A percentile compares a stretch with the other conserved stretches of the same genome.
These are phyloP conservation scores for Entomobrya multifasciata DNA, from an alignment of 2,888 invertebrate species.

Conservation along the genomic window DNA sequence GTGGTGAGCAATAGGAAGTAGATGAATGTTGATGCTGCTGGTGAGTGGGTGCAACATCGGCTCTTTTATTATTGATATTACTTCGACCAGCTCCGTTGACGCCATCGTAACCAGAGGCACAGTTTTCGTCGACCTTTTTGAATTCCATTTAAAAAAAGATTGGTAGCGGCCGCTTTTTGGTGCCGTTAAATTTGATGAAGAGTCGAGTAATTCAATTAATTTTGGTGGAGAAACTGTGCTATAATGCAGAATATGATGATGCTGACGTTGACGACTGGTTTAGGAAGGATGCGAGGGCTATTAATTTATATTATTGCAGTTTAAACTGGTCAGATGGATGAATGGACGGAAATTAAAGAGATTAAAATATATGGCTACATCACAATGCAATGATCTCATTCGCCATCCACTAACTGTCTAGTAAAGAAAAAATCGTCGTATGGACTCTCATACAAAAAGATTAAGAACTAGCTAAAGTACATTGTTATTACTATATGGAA, in stretches of 20 bases:
- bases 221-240: slow-evolving; percentile 5
- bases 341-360: no score
- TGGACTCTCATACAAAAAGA: no score
- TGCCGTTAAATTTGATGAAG: slow-evolving; percentile 41
- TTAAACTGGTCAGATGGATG: no score
- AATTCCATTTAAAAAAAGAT: not conserved
- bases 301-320: slow-evolving; percentile 17
- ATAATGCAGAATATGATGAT: slow-evolving; percentile 6
- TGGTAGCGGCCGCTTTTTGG: not conserved
- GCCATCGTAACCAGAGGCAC: not conserved
- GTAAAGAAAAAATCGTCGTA: no score
- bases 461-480: no score
- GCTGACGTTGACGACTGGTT: not conserved
- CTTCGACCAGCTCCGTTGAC: not conserved
- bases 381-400: no score
- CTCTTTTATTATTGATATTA: not conserved
- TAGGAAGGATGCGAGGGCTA: not conserved
- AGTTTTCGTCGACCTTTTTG: slow-evolving; percentile 1
- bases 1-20: not conserved
- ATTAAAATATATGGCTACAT: no score
- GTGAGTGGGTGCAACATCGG: not conserved
- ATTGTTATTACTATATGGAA: no score
- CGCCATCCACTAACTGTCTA: no score
- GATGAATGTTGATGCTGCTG: slow-evolving; percentile 6
- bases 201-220: not conserved